Evolutionary conservation across 2,888 invertebrate species (phyloP), one percentile per base, ranked within the genome.

Genomic region (Aphodius granarius): DNA sequence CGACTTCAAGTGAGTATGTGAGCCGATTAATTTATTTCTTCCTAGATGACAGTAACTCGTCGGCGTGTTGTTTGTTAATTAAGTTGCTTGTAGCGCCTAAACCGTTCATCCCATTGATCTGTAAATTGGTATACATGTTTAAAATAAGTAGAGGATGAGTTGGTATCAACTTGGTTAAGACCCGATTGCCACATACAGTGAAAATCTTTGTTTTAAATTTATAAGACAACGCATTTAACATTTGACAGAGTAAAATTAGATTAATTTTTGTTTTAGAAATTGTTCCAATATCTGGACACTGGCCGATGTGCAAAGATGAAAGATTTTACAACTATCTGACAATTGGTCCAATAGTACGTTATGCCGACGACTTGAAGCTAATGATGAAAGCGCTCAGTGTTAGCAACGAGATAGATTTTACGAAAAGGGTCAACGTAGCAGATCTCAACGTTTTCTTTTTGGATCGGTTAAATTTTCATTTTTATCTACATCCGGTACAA

Each of bases 311-410:
- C 18, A 83, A 88, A 0, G 90, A 91, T 79, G 85, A 86, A 5
- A 82, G 86, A 4, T 91, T 90, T 82, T 80, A 84, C 0, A 85
- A 88, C 68, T 90, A 89, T 83, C 84, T 93, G 19, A 88, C 89
- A 0, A 82, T 92, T 63, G 94, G 94, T 0, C 97, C 97, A 0
- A 91, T 97, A 88, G 89, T 93, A 21, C 90, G 97, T n/a, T 92
- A 91, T 82, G 94, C 94, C 0, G 90, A 89, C 17, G 97, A 97
- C 87, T 88, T 98, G 20, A 85, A 89, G 0, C 89, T 94, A 0
- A 87, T 95, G 78, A 85, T 94, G 81, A 89, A 89, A 81, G 86
- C 93, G 3, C 2, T 43, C 43, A 43, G 13, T 13, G 43, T 43
- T 1, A 43, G 43, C 43, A 43, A 43, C 6, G 43, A 43, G 3